Conservation (phyloP, 2,797 vertebrate species). For the Mus spretus region DNA sequence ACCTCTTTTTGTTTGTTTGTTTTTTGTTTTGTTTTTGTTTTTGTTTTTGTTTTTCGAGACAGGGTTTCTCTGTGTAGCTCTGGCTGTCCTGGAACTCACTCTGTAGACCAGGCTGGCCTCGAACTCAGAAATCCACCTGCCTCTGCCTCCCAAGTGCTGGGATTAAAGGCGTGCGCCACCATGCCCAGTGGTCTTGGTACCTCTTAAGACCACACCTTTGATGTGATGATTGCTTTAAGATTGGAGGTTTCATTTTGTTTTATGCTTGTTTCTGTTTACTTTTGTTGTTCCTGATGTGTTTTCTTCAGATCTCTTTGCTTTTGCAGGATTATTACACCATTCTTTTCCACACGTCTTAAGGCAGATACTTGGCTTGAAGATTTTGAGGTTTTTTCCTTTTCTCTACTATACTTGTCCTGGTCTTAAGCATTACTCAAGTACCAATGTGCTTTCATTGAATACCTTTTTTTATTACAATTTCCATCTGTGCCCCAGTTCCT, state of each 20-base stretch:
- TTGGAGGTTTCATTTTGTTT: background rate
- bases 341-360: background rate
- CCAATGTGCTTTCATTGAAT: background rate
- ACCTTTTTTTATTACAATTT: background rate
- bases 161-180: too few relatives aligned
- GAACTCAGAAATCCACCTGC: too few relatives aligned
- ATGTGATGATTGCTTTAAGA: background rate
- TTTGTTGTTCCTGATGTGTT: background rate
- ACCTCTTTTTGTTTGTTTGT: too few relatives aligned
- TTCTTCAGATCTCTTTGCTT: background rate
- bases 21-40: too few relatives aligned
- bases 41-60: too few relatives aligned
- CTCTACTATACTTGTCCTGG: background rate
- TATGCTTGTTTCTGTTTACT: background rate
- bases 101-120: too few relatives aligned
- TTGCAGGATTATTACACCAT: background rate
- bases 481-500: too few relatives aligned
- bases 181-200: too few relatives aligned
- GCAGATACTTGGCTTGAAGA: background rate
- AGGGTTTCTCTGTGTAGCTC: too few relatives aligned
- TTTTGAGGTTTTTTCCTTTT: background rate
- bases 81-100: too few relatives aligned
- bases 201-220: background rate
- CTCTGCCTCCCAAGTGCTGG: too few relatives aligned
- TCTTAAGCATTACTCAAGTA: background rate